A percentile compares a stretch with the other conserved stretches of the same genome.
Evolutionary conservation across 2,113 vertebrate species (phyloP).

Genomic region (Silurus meridionalis): DNA sequence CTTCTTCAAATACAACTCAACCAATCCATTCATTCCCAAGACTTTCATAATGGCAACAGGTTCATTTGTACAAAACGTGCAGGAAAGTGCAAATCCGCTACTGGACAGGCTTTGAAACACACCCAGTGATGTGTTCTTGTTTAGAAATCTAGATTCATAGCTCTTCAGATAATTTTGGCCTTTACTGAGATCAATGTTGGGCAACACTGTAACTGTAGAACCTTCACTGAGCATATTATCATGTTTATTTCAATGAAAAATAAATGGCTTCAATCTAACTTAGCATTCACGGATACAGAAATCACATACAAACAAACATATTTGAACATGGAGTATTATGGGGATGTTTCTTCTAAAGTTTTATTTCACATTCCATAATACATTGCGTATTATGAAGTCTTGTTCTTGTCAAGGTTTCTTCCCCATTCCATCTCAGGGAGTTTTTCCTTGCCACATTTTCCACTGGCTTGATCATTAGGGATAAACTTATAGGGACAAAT

Average conservation of each 20-base stretch:
- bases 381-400: too few relatives aligned
- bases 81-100: not conserved
- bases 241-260: not conserved
- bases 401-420: too few relatives aligned
- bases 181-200: not conserved
- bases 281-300: not conserved
- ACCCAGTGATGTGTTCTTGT: not conserved
- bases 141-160: not conserved
- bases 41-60: not conserved
- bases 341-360: too few relatives aligned
- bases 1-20: not conserved
- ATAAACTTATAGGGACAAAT: too few relatives aligned
- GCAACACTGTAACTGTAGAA: not conserved
- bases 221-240: not conserved
- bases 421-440: too few relatives aligned
- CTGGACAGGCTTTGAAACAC: not conserved
- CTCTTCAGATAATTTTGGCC: not conserved
- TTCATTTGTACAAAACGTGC: not conserved
- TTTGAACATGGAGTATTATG: not conserved
- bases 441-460: too few relatives aligned
- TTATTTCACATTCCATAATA: too few relatives aligned
- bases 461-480: too few relatives aligned
- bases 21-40: not conserved
- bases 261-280: not conserved
- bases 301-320: not conserved